phyloP scores from a whole-genome alignment of 2,113 vertebrate species.

The Corythoichthys haematopterus region DNA sequence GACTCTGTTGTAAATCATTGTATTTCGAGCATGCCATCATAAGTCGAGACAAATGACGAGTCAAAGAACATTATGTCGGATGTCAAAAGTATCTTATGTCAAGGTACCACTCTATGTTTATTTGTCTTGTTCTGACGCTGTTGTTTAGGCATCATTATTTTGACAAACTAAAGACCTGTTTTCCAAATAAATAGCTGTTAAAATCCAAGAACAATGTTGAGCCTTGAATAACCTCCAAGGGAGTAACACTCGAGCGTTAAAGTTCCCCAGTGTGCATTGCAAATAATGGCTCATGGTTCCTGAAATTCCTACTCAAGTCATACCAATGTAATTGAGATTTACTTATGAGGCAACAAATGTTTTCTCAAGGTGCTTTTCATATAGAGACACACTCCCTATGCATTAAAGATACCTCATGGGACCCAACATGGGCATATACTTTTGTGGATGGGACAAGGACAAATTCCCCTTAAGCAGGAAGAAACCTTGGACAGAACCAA shows the following conservation, averaged over 20 bases:
- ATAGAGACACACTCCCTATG: slow-evolving; percentile 4
- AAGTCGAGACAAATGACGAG: no score
- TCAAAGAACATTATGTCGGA: no score
- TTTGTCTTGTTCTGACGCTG: no score
- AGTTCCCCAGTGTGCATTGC: not conserved
- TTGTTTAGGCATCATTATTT: no score
- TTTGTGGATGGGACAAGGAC: not conserved
- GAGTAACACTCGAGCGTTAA: not conserved
- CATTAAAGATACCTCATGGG: not conserved
- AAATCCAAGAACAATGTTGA: no score
- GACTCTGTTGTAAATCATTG: no score
- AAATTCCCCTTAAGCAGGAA: not conserved
- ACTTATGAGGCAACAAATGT: not conserved
- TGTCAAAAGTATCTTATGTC: no score
- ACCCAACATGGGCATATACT: not conserved
- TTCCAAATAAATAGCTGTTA: no score
- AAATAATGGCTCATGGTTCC: not conserved
- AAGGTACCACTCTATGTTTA: no score
- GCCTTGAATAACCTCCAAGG: no score
- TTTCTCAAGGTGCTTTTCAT: not conserved
- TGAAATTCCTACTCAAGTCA: not conserved
- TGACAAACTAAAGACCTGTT: no score
- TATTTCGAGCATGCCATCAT: no score
- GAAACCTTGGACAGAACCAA: not conserved
- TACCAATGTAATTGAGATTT: not conserved